Evolutionary conservation across 2,797 vertebrate species (phyloP), one percentile per base, ranked within the genome.

Genomic region (Acipenser transmontanus): DNA sequence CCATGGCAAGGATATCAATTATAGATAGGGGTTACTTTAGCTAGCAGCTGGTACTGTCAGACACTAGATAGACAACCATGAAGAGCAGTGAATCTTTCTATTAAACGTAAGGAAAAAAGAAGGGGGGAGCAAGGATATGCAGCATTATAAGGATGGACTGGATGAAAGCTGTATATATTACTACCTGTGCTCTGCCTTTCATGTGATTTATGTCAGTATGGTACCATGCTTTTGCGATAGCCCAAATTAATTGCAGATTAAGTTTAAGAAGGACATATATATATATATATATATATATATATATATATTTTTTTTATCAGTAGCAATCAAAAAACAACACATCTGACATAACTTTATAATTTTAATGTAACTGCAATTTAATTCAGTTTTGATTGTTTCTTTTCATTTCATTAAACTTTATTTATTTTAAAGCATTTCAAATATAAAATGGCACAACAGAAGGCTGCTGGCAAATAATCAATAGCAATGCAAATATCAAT

Each of bases 21-120:
- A 98, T 98, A 98, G 97, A 98, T 98, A 98, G 96, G 89, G 94
- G 91, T 94, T 93, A 94, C 92, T 92, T 90, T 89, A 91, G 89
- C 93, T 85, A 80, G 89, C 89, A 78, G 91, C 88, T 93, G 82
- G 92, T 83, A 84, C 93, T 97, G 95, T 98, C 95, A 97, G 92
- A 89, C 87, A 75, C 82, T 87, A 87, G 91, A 93, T 84, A 95
- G 95, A 99, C 95, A 98, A 91, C 93, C 90, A 90, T 93, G 93
- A 83, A 95, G 92, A 94, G 93, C 93, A 86, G 89, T 89, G 91
- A 92, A 95, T 97, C 94, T 93, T 95, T 96, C 94, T 94, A 97
- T 97, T 96, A 96, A 94, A 95, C 92, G 90, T 86, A 91, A 82
- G 73, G 63, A 56, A 66, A 73, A 62, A 66, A 78, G 76, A 74